A percentile compares a stretch with the other conserved stretches of the same genome.
These are phyloP conservation scores for Lordiphosa mommai DNA, from an alignment of 1,140 invertebrate species.

Conservation along the genomic window DNA sequence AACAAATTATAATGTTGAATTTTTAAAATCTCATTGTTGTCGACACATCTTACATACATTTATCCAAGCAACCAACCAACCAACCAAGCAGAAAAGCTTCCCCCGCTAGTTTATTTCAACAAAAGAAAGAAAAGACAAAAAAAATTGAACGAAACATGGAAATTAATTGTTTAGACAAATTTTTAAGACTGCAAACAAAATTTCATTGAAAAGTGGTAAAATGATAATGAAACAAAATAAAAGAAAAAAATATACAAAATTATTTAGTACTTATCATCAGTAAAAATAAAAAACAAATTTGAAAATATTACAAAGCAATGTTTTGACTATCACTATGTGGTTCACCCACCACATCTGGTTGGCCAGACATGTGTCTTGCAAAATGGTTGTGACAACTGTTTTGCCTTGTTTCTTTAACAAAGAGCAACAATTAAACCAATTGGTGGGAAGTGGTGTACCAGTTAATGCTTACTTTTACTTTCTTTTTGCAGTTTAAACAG, in stretches of 20 bases:
- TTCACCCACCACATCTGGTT: slow-evolving; percentile 12
- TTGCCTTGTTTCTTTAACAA: slow-evolving; percentile 39
- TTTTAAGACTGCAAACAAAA: slow-evolving; percentile 78
- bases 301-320: slow-evolving; percentile 43
- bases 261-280: slow-evolving; percentile 72
- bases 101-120: not conserved
- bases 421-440: slow-evolving; percentile 46
- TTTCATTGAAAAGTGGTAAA: slow-evolving; percentile 74
- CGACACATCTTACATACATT: slow-evolving; percentile 40
- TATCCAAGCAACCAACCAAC: too few species aligned
- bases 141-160: slow-evolving; percentile 52
- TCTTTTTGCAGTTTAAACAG: slow-evolving; percentile 34
- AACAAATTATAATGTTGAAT: slow-evolving; percentile 48
- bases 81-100: slow-evolving; percentile 15
- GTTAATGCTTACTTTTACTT: slow-evolving; percentile 7
- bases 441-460: not conserved
- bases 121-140: slow-evolving; percentile 19
- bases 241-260: slow-evolving; percentile 36
- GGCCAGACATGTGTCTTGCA: not conserved
- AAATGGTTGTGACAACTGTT: slow-evolving; percentile 52
- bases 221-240: slow-evolving; percentile 33
- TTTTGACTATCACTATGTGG: not conserved
- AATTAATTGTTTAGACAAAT: slow-evolving; percentile 76
- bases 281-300: slow-evolving; percentile 61
- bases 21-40: slow-evolving; percentile 74